Conservation (phyloP, 2,888 invertebrate genomes). For the Diarsia brunnea region DNA sequence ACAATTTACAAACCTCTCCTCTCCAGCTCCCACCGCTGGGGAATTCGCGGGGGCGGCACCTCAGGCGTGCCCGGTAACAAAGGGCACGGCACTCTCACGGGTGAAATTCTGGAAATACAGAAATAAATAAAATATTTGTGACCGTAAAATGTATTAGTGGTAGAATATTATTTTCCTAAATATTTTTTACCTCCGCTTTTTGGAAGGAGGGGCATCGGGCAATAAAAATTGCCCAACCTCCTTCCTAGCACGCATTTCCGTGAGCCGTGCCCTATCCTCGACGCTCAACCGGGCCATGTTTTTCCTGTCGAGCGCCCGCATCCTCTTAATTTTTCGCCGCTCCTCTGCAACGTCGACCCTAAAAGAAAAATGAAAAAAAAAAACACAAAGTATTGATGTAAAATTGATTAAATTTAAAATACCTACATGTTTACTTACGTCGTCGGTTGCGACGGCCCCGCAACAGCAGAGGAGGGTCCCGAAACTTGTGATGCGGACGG, state of each 20-base stretch:
- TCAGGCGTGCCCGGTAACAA: not conserved
- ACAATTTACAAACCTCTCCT: conserved; percentile 5
- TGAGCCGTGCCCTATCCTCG: not conserved
- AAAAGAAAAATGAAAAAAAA: not conserved
- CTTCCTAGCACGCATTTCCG: not conserved
- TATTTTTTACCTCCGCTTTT: not conserved
- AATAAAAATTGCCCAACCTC: not conserved
- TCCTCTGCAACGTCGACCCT: no score
- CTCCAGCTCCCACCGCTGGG: not conserved
- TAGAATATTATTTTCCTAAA: no score
- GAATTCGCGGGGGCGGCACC: not conserved
- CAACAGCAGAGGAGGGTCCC: not conserved
- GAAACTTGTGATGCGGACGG: not conserved
- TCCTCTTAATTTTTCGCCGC: not conserved
- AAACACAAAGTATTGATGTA: not conserved
- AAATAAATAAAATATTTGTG: conserved; percentile 1
- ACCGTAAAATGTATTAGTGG: not conserved
- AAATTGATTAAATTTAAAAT: not conserved
- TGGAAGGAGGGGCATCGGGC: not conserved
- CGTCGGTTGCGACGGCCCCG: not conserved
- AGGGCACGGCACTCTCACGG: not conserved
- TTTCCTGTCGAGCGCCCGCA: not conserved
- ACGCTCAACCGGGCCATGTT: not conserved
- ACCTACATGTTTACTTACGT: not conserved
- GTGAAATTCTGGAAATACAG: not conserved